Evolutionary conservation across 2,113 vertebrate species (phyloP), one percentile per base, ranked within the genome.

Genomic region (Eubucco bourcierii): DNA sequence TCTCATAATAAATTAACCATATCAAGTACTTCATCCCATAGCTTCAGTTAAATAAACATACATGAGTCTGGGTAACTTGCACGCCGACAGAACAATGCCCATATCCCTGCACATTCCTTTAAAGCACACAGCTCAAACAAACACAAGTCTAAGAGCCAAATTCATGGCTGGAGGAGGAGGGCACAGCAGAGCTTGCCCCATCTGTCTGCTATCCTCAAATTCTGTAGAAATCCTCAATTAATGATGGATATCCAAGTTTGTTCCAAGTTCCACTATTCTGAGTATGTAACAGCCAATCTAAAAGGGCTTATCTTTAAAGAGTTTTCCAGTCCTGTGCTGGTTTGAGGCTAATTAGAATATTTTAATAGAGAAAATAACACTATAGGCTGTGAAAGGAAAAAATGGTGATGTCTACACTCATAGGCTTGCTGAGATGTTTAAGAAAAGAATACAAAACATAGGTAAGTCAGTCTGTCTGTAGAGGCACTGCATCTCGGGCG

Each of bases 1-100:
- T 77, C 94, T 95, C 77, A 64, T 72, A 93, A 93, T 93, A 95
- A 95, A 95, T 97, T 93, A 95, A 90, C 74, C n/a, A 0, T 88
- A 84, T 90, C 74, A 82, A 94, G 86, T 64, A 93, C 89, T 94
- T 95, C 80, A 88, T 84, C 86, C 84, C 46, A 1, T 19, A 73
- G 64, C 67, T 68, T 97, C 82, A 90, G 80, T 59, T 95, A 93
- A 92, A 87, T 78, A 96, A 95, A 96, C 72, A 88, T 19, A 39
- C 31, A 3, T 70, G 75, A 92, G 82, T 81, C 76, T 71, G 31
- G 72, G 83, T 79, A 55, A 88, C 50, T 72, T 86, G 58, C 55
- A 33, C 72, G 82, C 82, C 90, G 86, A 7, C 76, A 86, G 91
- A 83, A 83, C 74, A 94, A 93, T 95, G 78, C 75, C 74, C 86